Conservation (phyloP, 2,113 vertebrate species). For the Phyllopteryx taeniolatus region DNA sequence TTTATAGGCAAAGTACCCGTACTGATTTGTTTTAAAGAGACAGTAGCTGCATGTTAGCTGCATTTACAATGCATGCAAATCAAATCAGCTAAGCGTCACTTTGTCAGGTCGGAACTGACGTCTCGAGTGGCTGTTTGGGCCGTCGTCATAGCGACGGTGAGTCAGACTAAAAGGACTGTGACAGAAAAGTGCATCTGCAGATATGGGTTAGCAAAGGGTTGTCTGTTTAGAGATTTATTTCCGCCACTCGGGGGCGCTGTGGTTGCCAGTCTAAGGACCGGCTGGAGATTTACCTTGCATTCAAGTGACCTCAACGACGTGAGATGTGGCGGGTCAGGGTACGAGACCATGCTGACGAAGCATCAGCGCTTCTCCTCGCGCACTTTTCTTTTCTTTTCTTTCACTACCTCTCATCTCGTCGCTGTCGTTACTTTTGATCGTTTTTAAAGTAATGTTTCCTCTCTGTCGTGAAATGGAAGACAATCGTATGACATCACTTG, state of each 20-base stretch:
- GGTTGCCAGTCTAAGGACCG: not conserved
- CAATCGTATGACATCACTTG: no score
- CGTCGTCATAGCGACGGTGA: no score
- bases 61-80: not conserved
- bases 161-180: no score
- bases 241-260: not conserved
- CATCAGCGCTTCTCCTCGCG: conserved; percentile 52
- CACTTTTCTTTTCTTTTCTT: conserved; percentile 46
- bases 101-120: no score
- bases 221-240: not conserved
- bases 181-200: no score
- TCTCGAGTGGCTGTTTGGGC: no score
- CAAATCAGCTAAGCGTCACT: no score
- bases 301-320: not conserved
- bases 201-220: no score
- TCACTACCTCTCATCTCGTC: conserved; percentile 31
- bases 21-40: not conserved
- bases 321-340: not conserved
- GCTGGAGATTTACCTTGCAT: not conserved
- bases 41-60: not conserved
- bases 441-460: no score
- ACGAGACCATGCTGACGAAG: conserved; percentile 46
- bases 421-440: conserved; percentile 58
- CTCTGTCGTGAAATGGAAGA: no score
- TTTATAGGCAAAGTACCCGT: not conserved